These are phyloP conservation scores for Cantharis nigra DNA, from an alignment of 2,888 invertebrate genomes.

Conservation along the genomic window DNA sequence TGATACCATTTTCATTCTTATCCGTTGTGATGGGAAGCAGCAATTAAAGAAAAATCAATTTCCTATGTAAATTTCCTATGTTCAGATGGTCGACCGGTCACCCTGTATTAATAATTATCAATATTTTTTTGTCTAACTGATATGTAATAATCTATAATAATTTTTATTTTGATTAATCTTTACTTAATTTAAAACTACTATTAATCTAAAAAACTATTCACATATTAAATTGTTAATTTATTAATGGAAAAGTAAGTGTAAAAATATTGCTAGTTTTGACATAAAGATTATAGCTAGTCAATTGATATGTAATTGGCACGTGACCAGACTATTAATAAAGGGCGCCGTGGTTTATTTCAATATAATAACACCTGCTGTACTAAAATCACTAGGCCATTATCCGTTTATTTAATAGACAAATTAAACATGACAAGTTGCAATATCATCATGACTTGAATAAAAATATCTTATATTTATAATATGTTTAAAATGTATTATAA, in stretches of 20 bases:
- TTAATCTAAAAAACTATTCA: background rate
- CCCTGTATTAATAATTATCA: background rate
- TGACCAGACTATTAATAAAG: conserved; percentile 34
- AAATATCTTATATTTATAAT: background rate
- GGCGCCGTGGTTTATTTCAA: conserved; percentile 36
- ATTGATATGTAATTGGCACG: conserved; percentile 24
- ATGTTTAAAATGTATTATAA: conserved; percentile 12
- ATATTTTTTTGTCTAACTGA: background rate
- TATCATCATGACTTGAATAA: conserved; percentile 36
- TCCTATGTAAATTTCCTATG: too few relatives aligned
- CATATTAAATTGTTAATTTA: background rate
- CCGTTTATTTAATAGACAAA: conserved; percentile 44
- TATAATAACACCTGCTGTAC: conserved; percentile 44
- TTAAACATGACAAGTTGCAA: conserved; percentile 45
- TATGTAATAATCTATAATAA: too few relatives aligned
- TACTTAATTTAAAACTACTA: background rate
- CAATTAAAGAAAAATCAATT: too few relatives aligned
- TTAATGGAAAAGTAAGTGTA: background rate
- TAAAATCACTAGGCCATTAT: conserved; percentile 40
- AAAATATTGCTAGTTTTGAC: background rate
- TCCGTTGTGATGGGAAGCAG: too few relatives aligned
- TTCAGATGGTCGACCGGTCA: too few relatives aligned
- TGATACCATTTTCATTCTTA: too few relatives aligned
- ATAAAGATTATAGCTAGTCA: background rate
- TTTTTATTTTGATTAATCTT: background rate